Evolutionary conservation across 2,888 invertebrate species (phyloP).

Genomic region (Odontocerum albicorne): DNA sequence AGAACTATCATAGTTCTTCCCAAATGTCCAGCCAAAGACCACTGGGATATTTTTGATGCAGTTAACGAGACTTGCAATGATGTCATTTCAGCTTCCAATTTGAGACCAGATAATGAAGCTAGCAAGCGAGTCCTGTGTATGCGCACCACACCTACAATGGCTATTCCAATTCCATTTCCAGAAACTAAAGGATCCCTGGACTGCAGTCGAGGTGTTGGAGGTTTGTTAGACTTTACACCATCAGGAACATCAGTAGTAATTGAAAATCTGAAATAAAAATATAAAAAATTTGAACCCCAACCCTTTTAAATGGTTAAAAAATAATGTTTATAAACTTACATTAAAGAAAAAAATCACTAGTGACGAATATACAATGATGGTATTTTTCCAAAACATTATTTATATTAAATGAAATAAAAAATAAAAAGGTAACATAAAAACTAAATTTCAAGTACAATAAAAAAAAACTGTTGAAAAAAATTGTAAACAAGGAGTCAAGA

Average conservation of each 20-base stretch:
- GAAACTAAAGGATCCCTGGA: slow-evolving; percentile 51
- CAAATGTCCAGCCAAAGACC: slow-evolving; percentile 85
- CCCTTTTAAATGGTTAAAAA: not conserved
- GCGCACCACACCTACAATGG: slow-evolving; percentile 85
- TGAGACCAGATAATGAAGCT: slow-evolving; percentile 90
- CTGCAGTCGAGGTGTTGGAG: slow-evolving; percentile 41
- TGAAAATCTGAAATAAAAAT: slow-evolving; percentile 57
- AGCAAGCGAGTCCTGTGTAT: slow-evolving; percentile 84
- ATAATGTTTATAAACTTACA: no score
- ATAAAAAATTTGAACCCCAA: slow-evolving; percentile 30
- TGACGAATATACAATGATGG: no score
- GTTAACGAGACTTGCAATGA: slow-evolving; percentile 90
- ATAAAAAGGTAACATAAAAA: no score
- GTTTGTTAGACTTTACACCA: slow-evolving; percentile 55
- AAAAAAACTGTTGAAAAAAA: no score
- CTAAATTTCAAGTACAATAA: no score
- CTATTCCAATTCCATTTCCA: slow-evolving; percentile 70
- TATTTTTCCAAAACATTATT: no score
- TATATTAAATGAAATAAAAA: no score
- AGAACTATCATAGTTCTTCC: slow-evolving; percentile 91
- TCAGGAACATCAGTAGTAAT: slow-evolving; percentile 71
- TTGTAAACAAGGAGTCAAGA: no score
- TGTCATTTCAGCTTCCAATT: slow-evolving; percentile 92
- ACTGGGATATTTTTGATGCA: slow-evolving; percentile 85
- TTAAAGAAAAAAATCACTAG: no score